These are phyloP conservation scores for Muscicapa adusta DNA, from an alignment of 2,113 vertebrate species.

Conservation along the genomic window DNA sequence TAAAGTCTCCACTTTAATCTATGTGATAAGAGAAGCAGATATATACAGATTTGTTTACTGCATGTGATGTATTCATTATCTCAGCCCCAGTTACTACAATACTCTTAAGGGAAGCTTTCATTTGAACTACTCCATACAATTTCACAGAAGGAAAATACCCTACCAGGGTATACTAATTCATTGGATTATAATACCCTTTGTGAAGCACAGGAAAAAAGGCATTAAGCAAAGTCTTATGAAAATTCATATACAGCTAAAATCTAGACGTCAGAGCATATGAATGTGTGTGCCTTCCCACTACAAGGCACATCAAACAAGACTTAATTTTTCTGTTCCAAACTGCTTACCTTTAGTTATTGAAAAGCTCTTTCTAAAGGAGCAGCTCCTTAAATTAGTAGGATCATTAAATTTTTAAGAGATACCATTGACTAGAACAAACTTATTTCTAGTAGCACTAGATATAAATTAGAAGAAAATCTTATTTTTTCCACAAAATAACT, in stretches of 20 bases:
- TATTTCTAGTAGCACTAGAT: neutral
- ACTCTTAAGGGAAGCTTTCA: neutral
- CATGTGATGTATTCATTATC: neutral
- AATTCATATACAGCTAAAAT: neutral
- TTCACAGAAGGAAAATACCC: neutral
- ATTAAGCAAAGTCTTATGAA: neutral
- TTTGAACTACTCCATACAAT: neutral
- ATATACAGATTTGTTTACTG: neutral
- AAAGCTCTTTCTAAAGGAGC: neutral
- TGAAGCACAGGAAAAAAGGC: neutral
- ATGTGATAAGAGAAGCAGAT: neutral
- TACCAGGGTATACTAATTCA: neutral
- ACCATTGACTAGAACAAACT: neutral
- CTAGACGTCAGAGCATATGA: neutral
- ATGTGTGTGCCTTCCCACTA: rapidly evolving
- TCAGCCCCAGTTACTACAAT: neutral
- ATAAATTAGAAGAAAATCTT: neutral
- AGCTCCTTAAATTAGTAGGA: neutral
- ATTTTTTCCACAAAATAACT: neutral
- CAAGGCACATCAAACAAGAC: neutral
- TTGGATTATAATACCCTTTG: neutral
- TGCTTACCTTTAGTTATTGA: neutral
- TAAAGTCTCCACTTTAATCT: neutral
- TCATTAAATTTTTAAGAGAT: neutral
- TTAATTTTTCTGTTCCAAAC: neutral